Conservation (phyloP, 1,140 invertebrate species). For the Apis cerana region DNA sequence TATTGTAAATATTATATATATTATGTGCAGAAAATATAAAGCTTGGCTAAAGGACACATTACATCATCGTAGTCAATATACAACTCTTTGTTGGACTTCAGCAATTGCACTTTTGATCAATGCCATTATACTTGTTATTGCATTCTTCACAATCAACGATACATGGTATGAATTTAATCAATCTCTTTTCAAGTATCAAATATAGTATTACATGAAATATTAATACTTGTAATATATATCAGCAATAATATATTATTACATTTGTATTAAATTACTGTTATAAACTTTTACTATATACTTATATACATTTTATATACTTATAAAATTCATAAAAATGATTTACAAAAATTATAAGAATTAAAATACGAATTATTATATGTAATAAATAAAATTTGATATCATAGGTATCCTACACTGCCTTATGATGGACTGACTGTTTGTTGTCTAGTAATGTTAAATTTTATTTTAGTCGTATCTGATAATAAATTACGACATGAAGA, state of each 20-base stretch:
- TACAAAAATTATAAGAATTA: neutral
- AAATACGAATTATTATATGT: neutral
- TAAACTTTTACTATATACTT: too few species aligned
- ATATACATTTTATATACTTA: too few species aligned
- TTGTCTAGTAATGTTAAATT: slow-evolving; percentile 82
- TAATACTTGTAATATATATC: neutral
- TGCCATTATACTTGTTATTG: slow-evolving; percentile 77
- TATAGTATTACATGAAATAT: neutral
- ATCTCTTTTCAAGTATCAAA: neutral
- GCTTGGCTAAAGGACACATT: slow-evolving; percentile 82
- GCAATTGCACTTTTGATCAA: slow-evolving; percentile 81
- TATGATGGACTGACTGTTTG: slow-evolving; percentile 80
- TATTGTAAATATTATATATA: slow-evolving; percentile 11
- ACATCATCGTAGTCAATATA: slow-evolving; percentile 84
- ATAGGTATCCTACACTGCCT: slow-evolving; percentile 75
- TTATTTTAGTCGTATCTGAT: slow-evolving; percentile 84
- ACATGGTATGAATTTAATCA: slow-evolving; percentile 64
- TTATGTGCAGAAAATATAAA: slow-evolving; percentile 77
- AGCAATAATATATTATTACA: neutral
- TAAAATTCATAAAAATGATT: neutral
- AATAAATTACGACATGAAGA: slow-evolving; percentile 86
- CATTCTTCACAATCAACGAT: slow-evolving; percentile 75
- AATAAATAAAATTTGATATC: slow-evolving; percentile 46
- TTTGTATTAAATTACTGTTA: neutral
- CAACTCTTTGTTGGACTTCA: slow-evolving; percentile 86